A percentile compares a stretch with the other conserved stretches of the same genome.
Conservation (phyloP, 53 echinoderm and acorn worm species). For the Mesocentrotus franciscanus region DNA sequence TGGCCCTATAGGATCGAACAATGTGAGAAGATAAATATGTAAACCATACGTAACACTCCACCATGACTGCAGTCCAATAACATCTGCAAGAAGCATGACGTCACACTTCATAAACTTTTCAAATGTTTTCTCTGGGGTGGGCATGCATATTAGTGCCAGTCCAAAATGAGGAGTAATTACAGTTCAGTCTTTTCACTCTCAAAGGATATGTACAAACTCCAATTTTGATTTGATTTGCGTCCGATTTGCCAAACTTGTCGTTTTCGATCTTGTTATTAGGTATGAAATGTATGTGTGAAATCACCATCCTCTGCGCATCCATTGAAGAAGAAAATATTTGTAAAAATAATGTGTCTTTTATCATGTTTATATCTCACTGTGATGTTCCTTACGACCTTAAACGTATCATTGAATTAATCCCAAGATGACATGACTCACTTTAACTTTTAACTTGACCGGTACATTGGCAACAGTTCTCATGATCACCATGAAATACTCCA, state of each 20-base stretch:
- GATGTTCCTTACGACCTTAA: background rate
- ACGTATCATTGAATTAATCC: background rate
- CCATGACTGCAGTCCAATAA: background rate
- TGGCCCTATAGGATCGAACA: too few relatives aligned
- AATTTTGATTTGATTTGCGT: background rate
- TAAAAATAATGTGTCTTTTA: background rate
- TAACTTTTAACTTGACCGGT: background rate
- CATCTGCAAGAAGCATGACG: background rate
- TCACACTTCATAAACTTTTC: background rate
- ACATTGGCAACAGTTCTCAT: background rate
- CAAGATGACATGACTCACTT: background rate
- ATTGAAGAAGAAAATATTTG: background rate
- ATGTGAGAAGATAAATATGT: too few relatives aligned
- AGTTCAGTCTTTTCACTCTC: too few relatives aligned
- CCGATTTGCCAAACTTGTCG: background rate
- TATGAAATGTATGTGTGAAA: background rate
- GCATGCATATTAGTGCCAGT: background rate
- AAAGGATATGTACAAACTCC: too few relatives aligned
- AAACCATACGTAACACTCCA: too few relatives aligned
- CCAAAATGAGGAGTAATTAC: background rate
- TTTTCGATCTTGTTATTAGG: background rate
- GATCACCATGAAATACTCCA: background rate
- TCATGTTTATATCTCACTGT: background rate
- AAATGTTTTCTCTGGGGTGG: background rate
- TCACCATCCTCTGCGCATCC: background rate